These are phyloP conservation scores for Paracentrotus lividus DNA, from an alignment of 53 echinoderm and acorn worm genomes.

Conservation along the genomic window DNA sequence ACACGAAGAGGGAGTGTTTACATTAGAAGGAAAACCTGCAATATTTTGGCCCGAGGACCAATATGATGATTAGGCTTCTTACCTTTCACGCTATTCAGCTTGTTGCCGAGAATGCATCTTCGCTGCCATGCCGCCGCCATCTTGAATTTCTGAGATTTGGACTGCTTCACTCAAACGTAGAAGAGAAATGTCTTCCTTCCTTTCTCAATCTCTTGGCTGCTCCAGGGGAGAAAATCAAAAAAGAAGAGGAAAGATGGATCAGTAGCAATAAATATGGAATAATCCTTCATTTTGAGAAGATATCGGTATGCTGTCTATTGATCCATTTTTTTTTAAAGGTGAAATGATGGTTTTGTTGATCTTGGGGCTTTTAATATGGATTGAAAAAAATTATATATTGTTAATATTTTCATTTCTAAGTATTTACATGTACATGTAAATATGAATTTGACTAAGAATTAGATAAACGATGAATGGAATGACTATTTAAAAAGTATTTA, in stretches of 20 bases:
- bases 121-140: slow-evolving; percentile 99
- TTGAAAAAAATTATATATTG: too few species aligned
- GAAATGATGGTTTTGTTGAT: not conserved
- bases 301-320: not conserved
- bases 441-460: too few species aligned
- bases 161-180: not conserved
- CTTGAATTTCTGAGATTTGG: slow-evolving; percentile 20
- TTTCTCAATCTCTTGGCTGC: not conserved
- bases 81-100: slow-evolving; percentile 99
- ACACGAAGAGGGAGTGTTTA: not conserved
- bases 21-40: not conserved
- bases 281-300: not conserved
- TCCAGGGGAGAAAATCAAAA: not conserved
- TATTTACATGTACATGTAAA: too few species aligned
- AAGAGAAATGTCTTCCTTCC: not conserved
- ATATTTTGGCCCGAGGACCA: not conserved
- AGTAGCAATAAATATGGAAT: not conserved
- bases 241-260: not conserved
- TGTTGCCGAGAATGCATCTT: slow-evolving; percentile 98
- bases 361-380: too few species aligned
- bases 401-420: too few species aligned
- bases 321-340: not conserved
- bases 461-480: too few species aligned
- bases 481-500: too few species aligned
- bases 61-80: slow-evolving; percentile 45